These are phyloP conservation scores for Seira ritae DNA, from an alignment of 2,888 invertebrate genomes.

Conservation along the genomic window DNA sequence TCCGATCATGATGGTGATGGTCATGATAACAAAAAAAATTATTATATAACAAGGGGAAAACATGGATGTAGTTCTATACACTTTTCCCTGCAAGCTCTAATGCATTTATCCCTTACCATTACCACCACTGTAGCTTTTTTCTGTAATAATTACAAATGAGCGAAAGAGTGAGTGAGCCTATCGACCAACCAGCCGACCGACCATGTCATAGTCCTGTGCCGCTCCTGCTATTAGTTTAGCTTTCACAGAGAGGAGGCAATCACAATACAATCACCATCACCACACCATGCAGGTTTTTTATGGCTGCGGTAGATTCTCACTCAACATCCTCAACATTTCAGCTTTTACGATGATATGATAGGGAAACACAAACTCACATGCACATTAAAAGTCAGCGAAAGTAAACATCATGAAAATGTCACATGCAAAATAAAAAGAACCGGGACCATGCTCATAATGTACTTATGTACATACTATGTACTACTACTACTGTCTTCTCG, in stretches of 20 bases:
- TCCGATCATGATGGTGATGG: neutral
- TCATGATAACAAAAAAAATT: neutral
- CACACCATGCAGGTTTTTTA: slow-evolving; percentile 4
- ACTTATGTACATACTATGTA: neutral
- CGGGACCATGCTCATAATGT: neutral
- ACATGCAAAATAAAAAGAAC: slow-evolving; percentile 31
- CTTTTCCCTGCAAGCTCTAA: neutral
- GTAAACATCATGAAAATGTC: slow-evolving; percentile 59
- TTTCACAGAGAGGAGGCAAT: too few species aligned
- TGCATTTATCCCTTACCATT: slow-evolving; percentile 17
- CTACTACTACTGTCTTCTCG: neutral
- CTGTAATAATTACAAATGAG: slow-evolving; percentile 14
- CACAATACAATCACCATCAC: neutral
- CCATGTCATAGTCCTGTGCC: too few species aligned
- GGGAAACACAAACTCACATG: slow-evolving; percentile 14
- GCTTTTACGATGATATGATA: neutral
- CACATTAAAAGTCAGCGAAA: slow-evolving; percentile 18
- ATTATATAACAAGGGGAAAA: slow-evolving; percentile 19
- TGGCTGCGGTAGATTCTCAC: slow-evolving; percentile 13
- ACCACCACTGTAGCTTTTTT: slow-evolving; percentile 21
- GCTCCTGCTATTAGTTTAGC: too few species aligned
- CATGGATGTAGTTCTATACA: neutral
- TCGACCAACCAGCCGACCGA: slow-evolving; percentile 10
- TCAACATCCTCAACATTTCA: neutral
- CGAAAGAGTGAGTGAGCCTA: slow-evolving; percentile 13